Evolutionary conservation across 2,797 vertebrate species (phyloP).

Genomic region (Phylloscopus collybita): DNA sequence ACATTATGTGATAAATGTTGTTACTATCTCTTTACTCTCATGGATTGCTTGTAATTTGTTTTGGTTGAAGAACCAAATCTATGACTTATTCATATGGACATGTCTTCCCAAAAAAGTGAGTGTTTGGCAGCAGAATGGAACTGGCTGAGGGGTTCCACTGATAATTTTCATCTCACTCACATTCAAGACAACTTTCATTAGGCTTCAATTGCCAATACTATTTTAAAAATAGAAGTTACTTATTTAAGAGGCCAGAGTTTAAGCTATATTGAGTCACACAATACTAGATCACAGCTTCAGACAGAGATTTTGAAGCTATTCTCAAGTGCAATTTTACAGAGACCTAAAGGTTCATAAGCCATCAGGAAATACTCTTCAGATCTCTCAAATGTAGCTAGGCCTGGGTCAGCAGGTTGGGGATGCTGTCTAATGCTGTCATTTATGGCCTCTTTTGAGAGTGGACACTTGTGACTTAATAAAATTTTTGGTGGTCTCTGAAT

Average conservation of each 20-base stretch:
- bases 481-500: not conserved
- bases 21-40: not conserved
- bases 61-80: not conserved
- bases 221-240: not conserved
- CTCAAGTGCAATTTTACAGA: not conserved
- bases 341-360: not conserved
- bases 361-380: not conserved
- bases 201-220: not conserved
- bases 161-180: not conserved
- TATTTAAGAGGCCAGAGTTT: not conserved
- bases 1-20: not conserved
- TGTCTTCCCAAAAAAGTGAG: not conserved
- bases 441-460: not conserved
- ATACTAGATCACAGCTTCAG: not conserved
- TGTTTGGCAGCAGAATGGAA: not conserved
- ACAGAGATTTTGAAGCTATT: not conserved
- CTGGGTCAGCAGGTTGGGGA: not conserved
- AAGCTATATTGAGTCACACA: not conserved
- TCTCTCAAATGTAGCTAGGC: slow-evolving; percentile 8
- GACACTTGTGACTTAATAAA: not conserved
- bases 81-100: not conserved
- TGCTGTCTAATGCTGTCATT: not conserved
- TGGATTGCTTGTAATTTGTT: not conserved
- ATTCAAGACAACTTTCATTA: not conserved
- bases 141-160: not conserved